phyloP scores from a whole-genome alignment of 2,888 invertebrate species.

The Petrophora chlorosata region DNA sequence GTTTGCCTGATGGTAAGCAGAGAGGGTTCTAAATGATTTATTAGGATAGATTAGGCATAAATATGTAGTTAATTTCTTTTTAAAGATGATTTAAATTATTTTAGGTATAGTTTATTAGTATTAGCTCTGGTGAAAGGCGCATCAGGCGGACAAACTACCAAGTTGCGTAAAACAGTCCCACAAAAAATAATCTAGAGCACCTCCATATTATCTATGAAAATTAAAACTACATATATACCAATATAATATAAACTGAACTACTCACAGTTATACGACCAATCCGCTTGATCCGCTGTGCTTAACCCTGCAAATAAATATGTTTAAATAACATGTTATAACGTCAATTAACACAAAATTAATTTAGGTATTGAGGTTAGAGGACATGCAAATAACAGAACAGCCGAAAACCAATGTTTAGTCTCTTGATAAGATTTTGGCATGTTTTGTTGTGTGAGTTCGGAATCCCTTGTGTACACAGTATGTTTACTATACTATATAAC shows the following conservation, averaged over 20 bases:
- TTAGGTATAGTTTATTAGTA: no score
- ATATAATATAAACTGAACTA: slow-evolving; percentile 23
- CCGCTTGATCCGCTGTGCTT: slow-evolving; percentile 49
- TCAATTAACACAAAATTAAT: background rate
- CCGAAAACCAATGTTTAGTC: slow-evolving; percentile 2
- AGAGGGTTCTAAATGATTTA: no score
- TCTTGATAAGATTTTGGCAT: slow-evolving; percentile 20
- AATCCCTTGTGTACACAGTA: slow-evolving; percentile 5
- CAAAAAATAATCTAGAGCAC: no score
- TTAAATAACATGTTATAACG: background rate
- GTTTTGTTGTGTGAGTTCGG: slow-evolving; percentile 16
- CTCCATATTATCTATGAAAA: background rate
- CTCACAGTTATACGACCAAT: slow-evolving; percentile 70
- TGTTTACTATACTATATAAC: no score
- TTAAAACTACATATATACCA: background rate
- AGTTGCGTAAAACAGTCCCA: no score
- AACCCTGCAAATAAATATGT: slow-evolving; percentile 53
- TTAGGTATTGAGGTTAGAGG: background rate
- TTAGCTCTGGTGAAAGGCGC: no score
- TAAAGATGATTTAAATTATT: no score
- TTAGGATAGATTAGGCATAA: no score
- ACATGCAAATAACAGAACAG: background rate
- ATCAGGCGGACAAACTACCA: no score
- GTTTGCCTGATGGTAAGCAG: no score
- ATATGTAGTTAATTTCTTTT: no score